Conservation (phyloP, 2,113 vertebrate species). For the Phylloscopus trochiloides region DNA sequence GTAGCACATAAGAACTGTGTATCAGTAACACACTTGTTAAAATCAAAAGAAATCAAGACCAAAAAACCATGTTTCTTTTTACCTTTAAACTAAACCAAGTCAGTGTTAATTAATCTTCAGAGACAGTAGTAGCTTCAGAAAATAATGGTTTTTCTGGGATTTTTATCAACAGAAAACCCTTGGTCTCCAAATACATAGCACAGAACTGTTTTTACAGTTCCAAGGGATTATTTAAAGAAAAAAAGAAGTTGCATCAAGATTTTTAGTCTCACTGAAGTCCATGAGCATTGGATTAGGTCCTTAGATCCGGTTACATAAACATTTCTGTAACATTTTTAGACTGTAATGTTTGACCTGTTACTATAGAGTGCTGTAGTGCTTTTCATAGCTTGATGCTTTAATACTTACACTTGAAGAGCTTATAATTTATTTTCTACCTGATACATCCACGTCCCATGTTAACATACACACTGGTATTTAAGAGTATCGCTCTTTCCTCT, state of each 20-base stretch:
- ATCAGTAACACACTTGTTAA: background rate
- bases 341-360: constrained; percentile 5
- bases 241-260: background rate
- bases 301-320: constrained; percentile 34
- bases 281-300: constrained; percentile 6
- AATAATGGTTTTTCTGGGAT: background rate
- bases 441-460: background rate
- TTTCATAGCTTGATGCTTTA: background rate
- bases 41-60: background rate
- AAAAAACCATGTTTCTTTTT: background rate
- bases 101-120: background rate
- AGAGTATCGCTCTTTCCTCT: background rate
- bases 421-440: background rate
- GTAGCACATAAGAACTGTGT: background rate
- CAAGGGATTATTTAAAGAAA: constrained; percentile 16
- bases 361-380: background rate
- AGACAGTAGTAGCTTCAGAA: background rate
- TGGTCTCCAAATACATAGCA: background rate
- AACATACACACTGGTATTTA: background rate
- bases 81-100: background rate
- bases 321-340: constrained; percentile 37
- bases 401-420: background rate
- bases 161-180: background rate
- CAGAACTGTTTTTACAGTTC: background rate
- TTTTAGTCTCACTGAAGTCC: constrained; percentile 19